Evolutionary conservation across 92 coral and sea anemone species (phyloP), one percentile per base, ranked within the genome.

Genomic region (Paramuricea clavata): DNA sequence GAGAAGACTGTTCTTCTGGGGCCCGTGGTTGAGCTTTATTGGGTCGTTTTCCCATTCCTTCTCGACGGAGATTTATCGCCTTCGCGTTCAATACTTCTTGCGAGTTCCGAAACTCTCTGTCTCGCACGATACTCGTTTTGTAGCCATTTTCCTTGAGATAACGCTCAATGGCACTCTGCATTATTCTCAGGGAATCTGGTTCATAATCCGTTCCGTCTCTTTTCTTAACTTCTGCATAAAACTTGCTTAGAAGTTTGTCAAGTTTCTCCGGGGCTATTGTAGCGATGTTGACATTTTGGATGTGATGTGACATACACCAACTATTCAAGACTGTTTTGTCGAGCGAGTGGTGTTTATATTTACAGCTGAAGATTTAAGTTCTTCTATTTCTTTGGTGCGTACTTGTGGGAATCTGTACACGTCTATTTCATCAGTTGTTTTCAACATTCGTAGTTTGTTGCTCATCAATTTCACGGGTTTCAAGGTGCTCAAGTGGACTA

Each of bases 21-120:
- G 90, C 59, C 25, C 76, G 41, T 34, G 70, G 39, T 77, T 87
- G 0, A 0, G 89, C 87, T 65, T 68, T 78, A 52, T 87, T 84
- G 3, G 81, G 81, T 3, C 88, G 57, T 69, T 82, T 86, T 2
- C 83, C 87, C 36, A 0, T 0, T 12, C 77, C 87, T 27, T 36
- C 26, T 65, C 56, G 50, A 13, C 87, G 71, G 5, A 76, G 71
- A 9, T 27, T 49, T 34, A 56, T 77, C 3, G 87, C 91, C 68
- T 84, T 86, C 19, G 83, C 90, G n/a, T 86, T 87, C 0, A 86
- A 64, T 23, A 90, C 87, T 80, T 87, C 73, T 87, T 91, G 11
- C 3, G 93, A 91, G 85, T 39, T 8, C 49, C 7, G 11, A n/a
- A 91, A 83, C 39, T 76, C 86, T 49, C 89, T 49, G 82, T 86